Evolutionary conservation across 2,888 invertebrate species (phyloP), one percentile per base, ranked within the genome.

Genomic region (Cryptus viduatorius): DNA sequence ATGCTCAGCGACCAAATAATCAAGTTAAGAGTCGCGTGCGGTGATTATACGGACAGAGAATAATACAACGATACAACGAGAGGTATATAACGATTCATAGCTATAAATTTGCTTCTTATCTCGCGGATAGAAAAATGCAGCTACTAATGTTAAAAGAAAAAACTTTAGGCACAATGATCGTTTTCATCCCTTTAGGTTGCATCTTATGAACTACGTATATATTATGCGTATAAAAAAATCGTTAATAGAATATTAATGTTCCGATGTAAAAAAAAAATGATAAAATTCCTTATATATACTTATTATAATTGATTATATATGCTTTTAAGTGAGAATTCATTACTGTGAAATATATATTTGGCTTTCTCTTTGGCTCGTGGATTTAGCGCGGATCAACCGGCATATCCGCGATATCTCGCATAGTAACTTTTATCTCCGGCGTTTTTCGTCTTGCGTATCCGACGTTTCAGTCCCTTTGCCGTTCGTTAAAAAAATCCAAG

Each of bases 1-100:
- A 90, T 88, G 87, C 89, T 86, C 90, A 90, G 88, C 89, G 90
- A 89, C 88, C 90, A 90, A 89, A 90, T 91, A 90, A 91, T 91
- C 90, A 90, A 79, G 82, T 85, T 87, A 67, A 75, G 71, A 79
- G 61, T 37, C 64, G 69, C 56, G 71, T 65, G 75, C 29, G 24
- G 46, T 59, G 53, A 69, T 61, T 69, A 53, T 5, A n/a, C 19
- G 37, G 46, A 29, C 3, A 61, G 50, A 46, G 67, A 31, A 61
- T 14, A 8, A 4, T 37, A 37, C 37, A 37, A 4, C 7, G 37
- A 37, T 4, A 37, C 7, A 37, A 37, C 8, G 8, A 37, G 8
- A 37, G 37, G 37, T 37, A 37, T 37, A 4, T 1, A 8, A 37
- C 8, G 37, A 37, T 37, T 37, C 37, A 37, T 0, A 37, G 3